Conservation (phyloP, 2,888 invertebrate species). For the Rosalia funebris region DNA sequence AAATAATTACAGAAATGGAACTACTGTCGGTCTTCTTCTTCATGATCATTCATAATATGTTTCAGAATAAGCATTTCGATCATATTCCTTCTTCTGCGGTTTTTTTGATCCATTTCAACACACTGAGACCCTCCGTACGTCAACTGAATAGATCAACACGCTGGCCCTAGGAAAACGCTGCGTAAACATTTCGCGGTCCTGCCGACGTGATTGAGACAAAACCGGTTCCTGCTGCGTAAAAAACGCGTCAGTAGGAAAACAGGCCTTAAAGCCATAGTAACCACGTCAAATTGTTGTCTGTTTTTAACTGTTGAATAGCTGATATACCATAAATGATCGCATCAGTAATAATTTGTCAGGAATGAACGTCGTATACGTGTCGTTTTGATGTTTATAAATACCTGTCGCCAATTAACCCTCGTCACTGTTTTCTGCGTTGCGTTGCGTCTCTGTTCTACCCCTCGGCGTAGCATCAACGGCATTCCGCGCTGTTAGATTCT, state of each 20-base stretch:
- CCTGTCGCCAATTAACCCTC: constrained; percentile 6
- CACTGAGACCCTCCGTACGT: too few species aligned
- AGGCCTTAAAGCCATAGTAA: background rate
- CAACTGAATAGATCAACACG: too few species aligned
- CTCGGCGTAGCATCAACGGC: background rate
- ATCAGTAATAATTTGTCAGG: background rate
- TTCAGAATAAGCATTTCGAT: too few species aligned
- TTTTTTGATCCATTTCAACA: too few species aligned
- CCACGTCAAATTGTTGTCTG: background rate
- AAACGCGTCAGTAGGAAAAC: too few species aligned
- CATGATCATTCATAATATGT: too few species aligned
- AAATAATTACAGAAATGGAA: too few species aligned
- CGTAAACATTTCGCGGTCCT: too few species aligned
- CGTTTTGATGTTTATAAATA: background rate
- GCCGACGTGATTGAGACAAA: too few species aligned
- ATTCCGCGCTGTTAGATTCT: background rate
- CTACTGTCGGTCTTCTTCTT: too few species aligned
- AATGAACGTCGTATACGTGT: background rate
- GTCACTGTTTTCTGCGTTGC: background rate
- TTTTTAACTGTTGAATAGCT: background rate
- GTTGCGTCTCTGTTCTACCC: constrained; percentile 5
- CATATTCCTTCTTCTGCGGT: too few species aligned
- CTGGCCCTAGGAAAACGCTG: background rate
- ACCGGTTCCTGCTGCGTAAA: too few species aligned
- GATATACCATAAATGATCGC: background rate